phyloP scores from a whole-genome alignment of 2,888 invertebrate species.

The Rambutsinella grinnellia region DNA sequence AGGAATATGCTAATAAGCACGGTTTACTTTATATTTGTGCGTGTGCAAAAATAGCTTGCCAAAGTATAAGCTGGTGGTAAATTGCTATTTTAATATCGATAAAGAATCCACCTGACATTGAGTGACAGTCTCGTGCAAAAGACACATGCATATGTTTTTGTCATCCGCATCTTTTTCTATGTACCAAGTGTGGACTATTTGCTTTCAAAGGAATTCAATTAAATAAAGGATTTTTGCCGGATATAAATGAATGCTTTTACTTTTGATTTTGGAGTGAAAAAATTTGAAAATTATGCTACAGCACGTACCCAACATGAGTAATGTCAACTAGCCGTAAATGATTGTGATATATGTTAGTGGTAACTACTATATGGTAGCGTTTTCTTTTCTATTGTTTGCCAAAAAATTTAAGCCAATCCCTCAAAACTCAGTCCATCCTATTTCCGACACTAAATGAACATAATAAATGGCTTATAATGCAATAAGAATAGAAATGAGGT shows the following conservation, averaged over 20 bases:
- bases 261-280: too few species aligned
- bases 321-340: too few species aligned
- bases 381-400: conserved; percentile 24
- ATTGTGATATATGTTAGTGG: conserved; percentile 11
- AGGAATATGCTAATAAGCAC: conserved; percentile 10
- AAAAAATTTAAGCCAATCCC: not conserved
- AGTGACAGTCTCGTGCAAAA: conserved; percentile 4
- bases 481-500: conserved; percentile 38
- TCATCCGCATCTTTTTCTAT: too few species aligned
- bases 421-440: conserved; percentile 10
- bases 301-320: too few species aligned
- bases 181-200: too few species aligned
- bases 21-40: not conserved
- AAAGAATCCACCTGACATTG: not conserved
- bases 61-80: not conserved
- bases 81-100: not conserved
- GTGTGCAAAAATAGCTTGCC: not conserved
- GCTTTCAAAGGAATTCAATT: too few species aligned
- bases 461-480: conserved; percentile 1
- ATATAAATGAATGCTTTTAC: too few species aligned
- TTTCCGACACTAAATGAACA: not conserved
- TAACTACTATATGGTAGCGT: not conserved
- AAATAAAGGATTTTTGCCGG: too few species aligned
- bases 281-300: too few species aligned
- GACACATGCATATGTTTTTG: too few species aligned